A percentile compares a stretch with the other conserved stretches of the same genome.
These are phyloP conservation scores for Meleagris gallopavo DNA, from an alignment of 2,113 vertebrate genomes.

Conservation along the genomic window DNA sequence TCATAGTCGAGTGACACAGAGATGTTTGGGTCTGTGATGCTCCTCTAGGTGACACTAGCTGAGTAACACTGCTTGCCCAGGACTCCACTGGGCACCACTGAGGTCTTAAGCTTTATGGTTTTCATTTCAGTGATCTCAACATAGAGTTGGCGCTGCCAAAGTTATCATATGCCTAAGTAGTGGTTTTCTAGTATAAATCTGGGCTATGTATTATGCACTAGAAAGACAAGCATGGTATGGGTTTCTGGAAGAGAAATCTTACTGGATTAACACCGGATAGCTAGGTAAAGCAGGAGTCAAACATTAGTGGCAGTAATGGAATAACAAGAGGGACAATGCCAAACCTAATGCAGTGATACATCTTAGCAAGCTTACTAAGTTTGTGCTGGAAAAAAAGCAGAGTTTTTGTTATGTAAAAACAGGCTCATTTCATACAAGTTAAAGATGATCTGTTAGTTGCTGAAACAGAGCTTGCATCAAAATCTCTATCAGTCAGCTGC, in stretches of 20 bases:
- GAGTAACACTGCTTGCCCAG: neutral
- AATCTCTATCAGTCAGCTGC: neutral
- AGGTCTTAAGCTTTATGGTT: neutral
- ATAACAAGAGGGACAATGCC: neutral
- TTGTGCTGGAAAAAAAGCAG: neutral
- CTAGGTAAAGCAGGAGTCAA: neutral
- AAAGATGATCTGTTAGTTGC: neutral
- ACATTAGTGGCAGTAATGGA: neutral
- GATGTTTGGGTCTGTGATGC: neutral
- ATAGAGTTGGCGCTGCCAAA: neutral
- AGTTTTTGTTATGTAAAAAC: neutral
- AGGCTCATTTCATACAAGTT: neutral
- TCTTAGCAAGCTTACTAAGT: neutral
- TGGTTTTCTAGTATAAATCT: neutral
- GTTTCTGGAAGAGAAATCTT: neutral
- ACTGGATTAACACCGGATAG: neutral
- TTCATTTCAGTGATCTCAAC: neutral
- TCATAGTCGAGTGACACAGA: neutral
- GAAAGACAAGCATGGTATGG: neutral
- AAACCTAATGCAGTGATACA: neutral
- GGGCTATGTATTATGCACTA: rapidly evolving
- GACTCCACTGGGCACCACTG: neutral
- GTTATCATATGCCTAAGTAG: neutral
- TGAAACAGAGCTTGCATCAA: neutral
- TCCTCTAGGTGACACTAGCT: neutral